These are phyloP conservation scores for Camelus bactrianus DNA, from an alignment of 2,113 vertebrate species.

Conservation along the genomic window DNA sequence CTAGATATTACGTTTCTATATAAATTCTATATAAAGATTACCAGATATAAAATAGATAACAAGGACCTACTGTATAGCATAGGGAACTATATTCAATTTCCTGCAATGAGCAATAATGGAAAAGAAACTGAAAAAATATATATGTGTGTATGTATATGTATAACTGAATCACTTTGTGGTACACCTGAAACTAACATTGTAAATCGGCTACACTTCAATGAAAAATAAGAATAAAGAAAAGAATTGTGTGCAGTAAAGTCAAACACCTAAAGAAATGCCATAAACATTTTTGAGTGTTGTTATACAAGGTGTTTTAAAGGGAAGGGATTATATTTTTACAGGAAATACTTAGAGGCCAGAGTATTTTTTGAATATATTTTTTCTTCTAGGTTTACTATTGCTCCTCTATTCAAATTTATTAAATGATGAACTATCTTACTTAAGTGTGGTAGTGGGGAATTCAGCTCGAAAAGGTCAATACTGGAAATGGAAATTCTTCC, in stretches of 20 bases:
- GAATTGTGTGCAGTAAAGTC: constrained; percentile 2
- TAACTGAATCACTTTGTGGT: no score
- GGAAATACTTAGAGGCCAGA: not conserved
- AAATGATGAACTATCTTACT: constrained; percentile 24
- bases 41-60: no score
- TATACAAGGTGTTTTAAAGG: constrained; percentile 26
- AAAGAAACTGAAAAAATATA: no score
- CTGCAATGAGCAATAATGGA: no score
- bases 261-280: constrained; percentile 30
- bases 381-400: constrained; percentile 15
- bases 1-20: no score
- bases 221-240: not conserved
- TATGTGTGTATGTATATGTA: no score
- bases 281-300: not conserved
- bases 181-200: no score
- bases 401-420: not conserved
- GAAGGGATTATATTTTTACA: constrained; percentile 38
- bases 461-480: not conserved
- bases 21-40: no score
- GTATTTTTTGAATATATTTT: constrained; percentile 37
- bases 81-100: no score
- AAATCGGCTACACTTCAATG: no score
- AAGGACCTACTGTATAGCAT: no score
- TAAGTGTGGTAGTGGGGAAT: constrained; percentile 21
- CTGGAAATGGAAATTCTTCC: constrained; percentile 51